These are phyloP conservation scores for Dryadula phaetusa DNA, from an alignment of 2,888 invertebrate genomes.

Conservation along the genomic window DNA sequence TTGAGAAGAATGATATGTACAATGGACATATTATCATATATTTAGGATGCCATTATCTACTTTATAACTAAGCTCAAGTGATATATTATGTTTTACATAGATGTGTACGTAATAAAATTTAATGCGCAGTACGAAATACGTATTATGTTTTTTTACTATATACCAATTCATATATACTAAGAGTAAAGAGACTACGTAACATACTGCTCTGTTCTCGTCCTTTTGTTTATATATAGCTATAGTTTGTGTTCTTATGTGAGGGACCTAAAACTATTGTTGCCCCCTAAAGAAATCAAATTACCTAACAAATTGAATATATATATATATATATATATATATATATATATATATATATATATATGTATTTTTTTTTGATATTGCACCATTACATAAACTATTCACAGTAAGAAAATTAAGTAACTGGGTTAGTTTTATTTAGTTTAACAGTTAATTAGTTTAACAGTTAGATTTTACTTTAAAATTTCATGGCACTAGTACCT, in stretches of 20 bases:
- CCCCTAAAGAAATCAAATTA: background rate
- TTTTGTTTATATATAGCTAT: background rate
- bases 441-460: too few species aligned
- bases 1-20: too few species aligned
- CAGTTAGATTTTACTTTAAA: conserved; percentile 1
- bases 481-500: background rate
- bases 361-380: background rate
- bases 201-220: background rate
- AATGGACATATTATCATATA: too few species aligned
- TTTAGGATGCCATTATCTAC: too few species aligned
- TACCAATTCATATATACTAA: too few species aligned
- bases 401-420: conserved; percentile 5
- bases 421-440: too few species aligned
- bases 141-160: background rate
- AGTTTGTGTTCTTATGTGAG: background rate
- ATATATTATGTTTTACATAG: background rate
- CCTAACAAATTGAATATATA: too few species aligned
- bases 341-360: too few species aligned
- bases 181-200: background rate
- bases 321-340: too few species aligned
- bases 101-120: background rate
- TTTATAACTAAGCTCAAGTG: background rate
- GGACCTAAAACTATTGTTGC: background rate
- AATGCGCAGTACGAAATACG: background rate
- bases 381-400: conserved; percentile 4